Evolutionary conservation across 2,113 vertebrate species (phyloP), one percentile per base, ranked within the genome.

Genomic region (Bagarius yarrelli): DNA sequence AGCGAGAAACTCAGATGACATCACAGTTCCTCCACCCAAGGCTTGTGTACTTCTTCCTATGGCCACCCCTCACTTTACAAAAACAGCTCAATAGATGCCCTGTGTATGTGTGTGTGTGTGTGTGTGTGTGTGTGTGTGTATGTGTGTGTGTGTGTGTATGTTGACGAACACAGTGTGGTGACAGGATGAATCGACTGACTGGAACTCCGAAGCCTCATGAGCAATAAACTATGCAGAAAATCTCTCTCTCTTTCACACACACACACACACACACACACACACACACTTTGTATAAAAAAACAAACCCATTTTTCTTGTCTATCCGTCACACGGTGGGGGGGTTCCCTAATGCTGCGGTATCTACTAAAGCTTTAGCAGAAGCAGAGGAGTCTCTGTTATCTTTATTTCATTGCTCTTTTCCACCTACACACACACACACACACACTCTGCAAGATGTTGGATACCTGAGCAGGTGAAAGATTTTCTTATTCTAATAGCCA

Each of bases 171-270:
- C 36, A 44, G 66, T 25, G 40, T 47, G 40, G 27, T 16, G 40
- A 50, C 23, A 67, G 34, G 23, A 8, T 5, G 67, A 70, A 5
- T 12, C 16, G 66, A 47, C 1, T 25, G n/a, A 69, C 66, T 47
- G 66, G 40, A 69, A 69, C 23, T 5, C 21, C 25, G 5, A 25
- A 13, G 40, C 13, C 40, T 70, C 25, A 47, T 69, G 23, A 69
- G 67, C 23, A 70, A 70, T 70, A 70, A 70, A 70, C 40, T 50
- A 69, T 69, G 13, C 40, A 70, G 14, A 47, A 70, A 50, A 44
- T 8, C 27, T 2, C 61, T 16, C 27, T 11, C 63, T 11, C 18
- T 36, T 19, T 12, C 63, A 21, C 32, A 66, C 63, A 21, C 63
- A 44, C 64, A 44, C 64, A 67, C 64, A 40, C 63, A 36, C 34